Evolutionary conservation across 2,888 invertebrate species (phyloP).

Genomic region (Ceraclea dissimilis): DNA sequence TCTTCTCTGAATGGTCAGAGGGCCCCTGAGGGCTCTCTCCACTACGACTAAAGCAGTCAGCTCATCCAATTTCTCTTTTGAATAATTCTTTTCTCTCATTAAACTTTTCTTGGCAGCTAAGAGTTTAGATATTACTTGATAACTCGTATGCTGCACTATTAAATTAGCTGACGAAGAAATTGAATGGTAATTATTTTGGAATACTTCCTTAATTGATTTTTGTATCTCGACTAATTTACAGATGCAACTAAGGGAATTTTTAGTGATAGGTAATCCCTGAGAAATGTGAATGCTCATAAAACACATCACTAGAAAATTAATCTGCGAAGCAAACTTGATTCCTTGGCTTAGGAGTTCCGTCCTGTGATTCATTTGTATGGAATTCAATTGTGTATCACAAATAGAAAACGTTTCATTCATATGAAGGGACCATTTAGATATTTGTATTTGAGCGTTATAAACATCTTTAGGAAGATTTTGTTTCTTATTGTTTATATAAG

Average conservation of each 20-base stretch:
- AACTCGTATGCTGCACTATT: conserved; percentile 71
- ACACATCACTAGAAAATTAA: conserved; percentile 50
- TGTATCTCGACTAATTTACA: conserved; percentile 77
- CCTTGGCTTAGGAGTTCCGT: conserved; percentile 48
- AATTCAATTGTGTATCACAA: conserved; percentile 37
- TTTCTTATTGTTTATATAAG: conserved; percentile 50
- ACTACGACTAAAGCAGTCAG: conserved; percentile 69
- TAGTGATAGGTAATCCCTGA: conserved; percentile 69
- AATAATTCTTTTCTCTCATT: conserved; percentile 55
- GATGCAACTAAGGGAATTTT: conserved; percentile 63
- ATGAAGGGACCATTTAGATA: conserved; percentile 38
- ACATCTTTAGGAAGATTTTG: conserved; percentile 57
- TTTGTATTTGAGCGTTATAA: conserved; percentile 36
- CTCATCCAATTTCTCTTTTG: conserved; percentile 59
- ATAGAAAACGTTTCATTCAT: conserved; percentile 39
- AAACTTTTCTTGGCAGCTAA: conserved; percentile 60
- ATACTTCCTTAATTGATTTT: conserved; percentile 66
- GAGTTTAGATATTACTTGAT: conserved; percentile 63
- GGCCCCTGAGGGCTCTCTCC: conserved; percentile 58
- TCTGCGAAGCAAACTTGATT: conserved; percentile 58
- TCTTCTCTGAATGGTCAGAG: conserved; percentile 55
- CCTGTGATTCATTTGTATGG: conserved; percentile 42
- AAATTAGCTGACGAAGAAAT: conserved; percentile 68
- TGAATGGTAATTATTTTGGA: conserved; percentile 59
- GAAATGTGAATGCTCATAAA: conserved; percentile 63